phyloP scores from a whole-genome alignment of 2,797 vertebrate genomes.

The Sardinella longiceps region DNA sequence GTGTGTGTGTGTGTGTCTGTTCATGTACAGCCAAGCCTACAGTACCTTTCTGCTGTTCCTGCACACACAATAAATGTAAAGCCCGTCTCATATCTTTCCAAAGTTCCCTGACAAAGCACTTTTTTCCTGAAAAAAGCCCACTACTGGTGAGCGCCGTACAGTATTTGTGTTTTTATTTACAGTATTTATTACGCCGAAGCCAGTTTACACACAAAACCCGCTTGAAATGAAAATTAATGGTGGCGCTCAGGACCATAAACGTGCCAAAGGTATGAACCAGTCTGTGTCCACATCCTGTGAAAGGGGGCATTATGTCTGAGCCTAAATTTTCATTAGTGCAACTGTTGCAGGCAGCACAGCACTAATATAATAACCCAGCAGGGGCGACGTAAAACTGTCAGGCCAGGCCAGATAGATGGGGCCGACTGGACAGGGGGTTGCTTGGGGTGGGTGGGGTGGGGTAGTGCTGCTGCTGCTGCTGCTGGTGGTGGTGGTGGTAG shows the following conservation, averaged over 20 bases:
- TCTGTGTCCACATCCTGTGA: conserved; percentile 73
- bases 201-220: conserved; percentile 23
- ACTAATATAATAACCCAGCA: conserved; percentile 85
- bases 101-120: neutral
- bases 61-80: neutral
- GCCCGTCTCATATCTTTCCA: neutral
- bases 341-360: conserved; percentile 80
- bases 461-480: too few species aligned
- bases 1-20: neutral
- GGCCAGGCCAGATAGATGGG: conserved; percentile 68
- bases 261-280: conserved; percentile 69
- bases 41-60: neutral
- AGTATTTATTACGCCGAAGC: neutral
- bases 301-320: conserved; percentile 78
- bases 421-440: conserved; percentile 62
- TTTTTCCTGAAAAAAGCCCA: neutral
- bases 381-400: conserved; percentile 88
- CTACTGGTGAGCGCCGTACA: neutral
- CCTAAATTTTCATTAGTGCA: conserved; percentile 84
- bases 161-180: neutral
- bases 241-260: conserved; percentile 64
- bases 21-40: neutral
- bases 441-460: conserved; percentile 51
- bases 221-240: conserved; percentile 67
- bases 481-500: neutral